Conservation (phyloP, 2,888 invertebrate genomes). For the Lasioglossum lativentre region DNA sequence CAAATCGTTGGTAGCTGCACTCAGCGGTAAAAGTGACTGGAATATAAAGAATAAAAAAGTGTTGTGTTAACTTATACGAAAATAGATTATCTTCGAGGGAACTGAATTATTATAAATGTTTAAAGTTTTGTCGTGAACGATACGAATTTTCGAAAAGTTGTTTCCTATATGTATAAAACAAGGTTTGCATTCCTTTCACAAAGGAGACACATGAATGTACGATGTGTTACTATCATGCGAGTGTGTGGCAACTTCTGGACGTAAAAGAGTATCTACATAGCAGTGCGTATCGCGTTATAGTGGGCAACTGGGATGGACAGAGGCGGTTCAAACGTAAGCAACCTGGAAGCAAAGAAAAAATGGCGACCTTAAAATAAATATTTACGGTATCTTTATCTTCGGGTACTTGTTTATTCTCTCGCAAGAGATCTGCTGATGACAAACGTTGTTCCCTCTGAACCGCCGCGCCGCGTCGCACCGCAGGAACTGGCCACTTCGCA, state of each 20-base stretch:
- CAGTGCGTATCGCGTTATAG: not conserved
- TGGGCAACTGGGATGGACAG: not conserved
- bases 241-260: not conserved
- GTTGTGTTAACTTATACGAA: no score
- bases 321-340: not conserved
- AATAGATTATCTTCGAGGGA: no score
- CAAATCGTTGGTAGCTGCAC: no score
- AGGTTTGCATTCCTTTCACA: no score
- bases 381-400: not conserved
- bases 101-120: no score
- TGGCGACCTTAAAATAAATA: not conserved
- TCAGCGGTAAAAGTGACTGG: no score
- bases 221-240: not conserved
- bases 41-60: no score
- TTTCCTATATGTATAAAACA: no score
- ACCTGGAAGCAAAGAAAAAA: not conserved
- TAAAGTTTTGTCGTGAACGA: no score
- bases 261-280: not conserved
- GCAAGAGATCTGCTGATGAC: not conserved
- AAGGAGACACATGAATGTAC: no score
- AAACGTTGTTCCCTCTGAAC: not conserved
- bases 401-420: not conserved
- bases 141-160: no score
- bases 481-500: constrained; percentile 1
- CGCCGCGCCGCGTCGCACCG: no score